Percentiles rank a stretch among this genome's conserved stretches.
Evolutionary conservation across 2,113 vertebrate species (phyloP).

Genomic region (Centropus bengalensis): DNA sequence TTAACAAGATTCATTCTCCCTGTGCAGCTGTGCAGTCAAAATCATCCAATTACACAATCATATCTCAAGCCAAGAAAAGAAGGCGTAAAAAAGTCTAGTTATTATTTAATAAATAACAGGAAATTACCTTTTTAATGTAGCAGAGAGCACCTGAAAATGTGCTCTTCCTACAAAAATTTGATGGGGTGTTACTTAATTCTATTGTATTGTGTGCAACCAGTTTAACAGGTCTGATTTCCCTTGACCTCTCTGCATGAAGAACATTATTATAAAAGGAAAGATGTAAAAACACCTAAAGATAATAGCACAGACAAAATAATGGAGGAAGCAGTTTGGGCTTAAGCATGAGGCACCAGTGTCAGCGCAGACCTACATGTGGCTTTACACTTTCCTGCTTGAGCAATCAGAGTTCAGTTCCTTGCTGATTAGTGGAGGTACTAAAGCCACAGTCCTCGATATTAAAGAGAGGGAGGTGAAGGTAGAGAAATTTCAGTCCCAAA

Average conservation of each 20-base stretch:
- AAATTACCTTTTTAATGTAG: background rate
- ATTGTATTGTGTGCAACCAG: background rate
- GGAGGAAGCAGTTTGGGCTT: background rate
- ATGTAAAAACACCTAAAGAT: background rate
- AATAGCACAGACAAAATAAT: background rate
- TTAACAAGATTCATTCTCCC: background rate
- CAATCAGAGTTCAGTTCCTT: background rate
- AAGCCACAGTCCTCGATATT: background rate
- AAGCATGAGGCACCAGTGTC: background rate
- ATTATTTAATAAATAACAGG: constrained; percentile 1
- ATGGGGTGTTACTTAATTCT: constrained; percentile 1
- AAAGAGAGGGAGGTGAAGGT: constrained; percentile 8
- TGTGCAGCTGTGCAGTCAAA: background rate
- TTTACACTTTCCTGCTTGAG: background rate
- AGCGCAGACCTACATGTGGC: background rate
- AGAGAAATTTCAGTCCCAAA: constrained; percentile 38
- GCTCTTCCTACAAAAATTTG: background rate
- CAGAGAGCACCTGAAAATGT: background rate
- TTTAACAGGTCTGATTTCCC: constrained; percentile 6
- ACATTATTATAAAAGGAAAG: background rate
- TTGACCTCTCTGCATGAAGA: background rate
- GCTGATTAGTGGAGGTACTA: background rate
- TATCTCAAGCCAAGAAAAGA: background rate
- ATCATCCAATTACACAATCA: background rate
- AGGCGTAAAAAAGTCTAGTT: background rate